Evolutionary conservation across 1,140 invertebrate species (phyloP).

Genomic region (Neodiprion fabricii): DNA sequence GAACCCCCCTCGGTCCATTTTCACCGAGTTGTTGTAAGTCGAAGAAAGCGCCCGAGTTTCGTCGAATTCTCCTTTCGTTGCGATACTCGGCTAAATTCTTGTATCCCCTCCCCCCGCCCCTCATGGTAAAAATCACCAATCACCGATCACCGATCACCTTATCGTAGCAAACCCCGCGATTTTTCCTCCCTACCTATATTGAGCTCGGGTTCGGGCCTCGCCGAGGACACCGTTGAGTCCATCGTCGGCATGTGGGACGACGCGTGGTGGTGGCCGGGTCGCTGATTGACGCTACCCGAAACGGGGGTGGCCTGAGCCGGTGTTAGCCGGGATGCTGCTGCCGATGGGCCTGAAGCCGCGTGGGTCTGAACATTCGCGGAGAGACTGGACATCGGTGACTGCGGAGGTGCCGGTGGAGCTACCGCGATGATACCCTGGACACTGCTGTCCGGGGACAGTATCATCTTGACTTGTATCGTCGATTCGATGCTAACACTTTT

Average conservation of each 20-base stretch:
- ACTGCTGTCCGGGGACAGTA: slow-evolving; percentile 55
- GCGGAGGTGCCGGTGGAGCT: slow-evolving; percentile 26
- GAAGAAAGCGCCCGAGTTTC: too few species aligned
- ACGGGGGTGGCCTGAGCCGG: neutral
- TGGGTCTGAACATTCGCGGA: slow-evolving; percentile 25
- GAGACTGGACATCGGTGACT: slow-evolving; percentile 41
- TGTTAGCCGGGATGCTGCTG: too few species aligned
- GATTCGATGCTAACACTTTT: neutral
- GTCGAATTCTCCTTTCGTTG: too few species aligned
- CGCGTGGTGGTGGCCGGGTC: slow-evolving; percentile 44
- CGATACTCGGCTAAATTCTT: too few species aligned
- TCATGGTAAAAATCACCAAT: too few species aligned
- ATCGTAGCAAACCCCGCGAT: neutral
- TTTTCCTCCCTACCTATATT: slow-evolving; percentile 62
- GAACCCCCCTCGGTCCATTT: too few species aligned
- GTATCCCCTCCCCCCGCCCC: too few species aligned
- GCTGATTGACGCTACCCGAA: too few species aligned
- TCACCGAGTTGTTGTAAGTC: too few species aligned
- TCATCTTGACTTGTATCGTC: slow-evolving; percentile 39
- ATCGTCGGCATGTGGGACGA: slow-evolving; percentile 61
- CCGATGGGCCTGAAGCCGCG: too few species aligned
- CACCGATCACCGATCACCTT: neutral
- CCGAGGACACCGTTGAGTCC: slow-evolving; percentile 66
- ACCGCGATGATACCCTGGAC: slow-evolving; percentile 33
- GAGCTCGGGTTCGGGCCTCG: slow-evolving; percentile 65